phyloP scores from a whole-genome alignment of 2,113 vertebrate genomes.

The Petrocephalus microphthalmus region DNA sequence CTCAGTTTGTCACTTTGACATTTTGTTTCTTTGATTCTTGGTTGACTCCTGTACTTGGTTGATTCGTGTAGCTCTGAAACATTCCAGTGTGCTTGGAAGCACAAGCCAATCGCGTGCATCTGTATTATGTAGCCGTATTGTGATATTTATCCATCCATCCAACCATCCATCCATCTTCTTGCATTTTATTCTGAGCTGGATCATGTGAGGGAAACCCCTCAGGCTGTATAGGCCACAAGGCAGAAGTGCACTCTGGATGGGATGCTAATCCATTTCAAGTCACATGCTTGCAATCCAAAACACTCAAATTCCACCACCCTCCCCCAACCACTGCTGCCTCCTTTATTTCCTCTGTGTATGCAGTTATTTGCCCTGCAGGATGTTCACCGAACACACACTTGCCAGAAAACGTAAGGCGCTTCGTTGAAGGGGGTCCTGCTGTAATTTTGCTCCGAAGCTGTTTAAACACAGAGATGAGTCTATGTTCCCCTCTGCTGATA shows the following conservation, averaged over 20 bases:
- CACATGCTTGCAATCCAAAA: not conserved
- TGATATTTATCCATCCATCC: not conserved
- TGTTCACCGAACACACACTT: not conserved
- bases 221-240: not conserved
- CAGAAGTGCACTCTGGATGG: not conserved
- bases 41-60: not conserved
- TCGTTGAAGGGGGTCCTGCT: not conserved
- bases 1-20: not conserved
- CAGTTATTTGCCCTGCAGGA: not conserved
- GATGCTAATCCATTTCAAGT: not conserved
- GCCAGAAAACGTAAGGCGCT: not conserved
- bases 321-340: not conserved
- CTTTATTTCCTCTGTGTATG: not conserved
- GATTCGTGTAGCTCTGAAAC: not conserved
- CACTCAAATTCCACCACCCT: not conserved
- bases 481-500: constrained; percentile 16
- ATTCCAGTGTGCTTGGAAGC: not conserved
- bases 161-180: not conserved
- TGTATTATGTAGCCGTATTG: not conserved
- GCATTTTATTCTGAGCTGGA: not conserved
- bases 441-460: constrained; percentile 6
- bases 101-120: too few relatives aligned
- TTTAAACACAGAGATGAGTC: constrained; percentile 17
- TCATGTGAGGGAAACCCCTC: not conserved
- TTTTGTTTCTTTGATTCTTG: not conserved